These are phyloP conservation scores for Phaedon cochleariae DNA, from an alignment of 2,888 invertebrate species.

Conservation along the genomic window DNA sequence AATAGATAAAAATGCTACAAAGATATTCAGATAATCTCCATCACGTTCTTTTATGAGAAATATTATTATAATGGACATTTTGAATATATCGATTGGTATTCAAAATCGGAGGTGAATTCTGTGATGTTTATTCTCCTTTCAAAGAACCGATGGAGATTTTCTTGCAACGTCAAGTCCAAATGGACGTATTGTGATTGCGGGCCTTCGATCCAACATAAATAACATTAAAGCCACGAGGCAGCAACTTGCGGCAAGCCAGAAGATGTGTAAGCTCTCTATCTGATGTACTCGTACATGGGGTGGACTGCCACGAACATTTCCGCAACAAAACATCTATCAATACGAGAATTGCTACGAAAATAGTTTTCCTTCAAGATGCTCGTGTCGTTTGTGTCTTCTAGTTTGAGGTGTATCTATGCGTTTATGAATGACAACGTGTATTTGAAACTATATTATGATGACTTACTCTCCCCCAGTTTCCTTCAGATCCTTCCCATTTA, in stretches of 20 bases:
- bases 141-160: slow-evolving; percentile 26
- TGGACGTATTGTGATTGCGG: not conserved
- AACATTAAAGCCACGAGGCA: too few relatives aligned
- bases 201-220: slow-evolving; percentile 1
- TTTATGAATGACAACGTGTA: slow-evolving; percentile 22
- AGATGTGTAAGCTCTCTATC: not conserved
- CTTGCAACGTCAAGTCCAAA: slow-evolving; percentile 18
- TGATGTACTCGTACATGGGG: not conserved
- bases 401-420: not conserved
- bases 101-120: too few relatives aligned
- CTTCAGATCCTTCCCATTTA: slow-evolving; percentile 57
- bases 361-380: not conserved
- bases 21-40: too few relatives aligned
- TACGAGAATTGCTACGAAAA: not conserved
- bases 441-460: slow-evolving; percentile 29
- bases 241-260: not conserved
- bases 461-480: slow-evolving; percentile 59
- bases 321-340: not conserved
- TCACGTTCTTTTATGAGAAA: too few relatives aligned
- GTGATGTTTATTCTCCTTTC: slow-evolving; percentile 14
- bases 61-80: too few relatives aligned
- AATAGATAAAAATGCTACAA: too few relatives aligned
- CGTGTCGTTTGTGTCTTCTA: not conserved
- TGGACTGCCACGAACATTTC: not conserved
- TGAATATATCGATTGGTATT: too few relatives aligned